phyloP scores from a whole-genome alignment of 2,888 invertebrate species.

The Clunio marinus region DNA sequence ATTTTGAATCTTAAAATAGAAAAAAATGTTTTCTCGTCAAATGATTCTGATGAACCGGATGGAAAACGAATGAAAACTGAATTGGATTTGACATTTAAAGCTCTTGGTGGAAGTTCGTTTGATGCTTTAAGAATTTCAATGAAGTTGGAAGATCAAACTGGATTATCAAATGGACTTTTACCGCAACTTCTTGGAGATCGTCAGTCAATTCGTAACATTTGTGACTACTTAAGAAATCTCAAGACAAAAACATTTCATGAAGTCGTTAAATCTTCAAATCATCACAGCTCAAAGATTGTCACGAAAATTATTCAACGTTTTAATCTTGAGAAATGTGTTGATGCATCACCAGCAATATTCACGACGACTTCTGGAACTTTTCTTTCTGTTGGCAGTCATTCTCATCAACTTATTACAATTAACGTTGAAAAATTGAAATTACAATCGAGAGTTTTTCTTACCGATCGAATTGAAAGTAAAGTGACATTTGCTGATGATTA shows the following conservation, averaged over 20 bases:
- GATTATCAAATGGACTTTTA: constrained; percentile 55
- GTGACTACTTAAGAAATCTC: constrained; percentile 30
- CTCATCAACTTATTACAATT: constrained; percentile 63
- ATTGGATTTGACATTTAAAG: constrained; percentile 53
- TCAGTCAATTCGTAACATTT: constrained; percentile 47
- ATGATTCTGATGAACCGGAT: constrained; percentile 44
- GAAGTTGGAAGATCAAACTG: constrained; percentile 53
- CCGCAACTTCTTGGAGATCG: constrained; percentile 55
- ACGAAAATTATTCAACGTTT: constrained; percentile 46
- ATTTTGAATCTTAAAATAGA: constrained; percentile 45
- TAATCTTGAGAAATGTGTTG: constrained; percentile 74
- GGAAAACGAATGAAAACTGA: constrained; percentile 34
- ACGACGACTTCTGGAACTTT: constrained; percentile 46
- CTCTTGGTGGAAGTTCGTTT: constrained; percentile 69
- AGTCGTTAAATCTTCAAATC: constrained; percentile 9
- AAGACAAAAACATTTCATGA: constrained; percentile 44
- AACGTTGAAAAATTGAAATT: constrained; percentile 55
- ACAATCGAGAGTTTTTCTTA: constrained; percentile 54
- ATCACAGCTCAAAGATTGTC: background rate
- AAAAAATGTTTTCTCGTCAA: constrained; percentile 41
- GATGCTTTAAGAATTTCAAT: constrained; percentile 61
- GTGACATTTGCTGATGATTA: constrained; percentile 52
- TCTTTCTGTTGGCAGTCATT: constrained; percentile 67
- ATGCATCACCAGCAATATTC: constrained; percentile 66
- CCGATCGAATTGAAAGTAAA: constrained; percentile 70